A percentile compares a stretch with the other conserved stretches of the same genome.
phyloP scores from a whole-genome alignment of 2,113 vertebrate species.

The Tretioscincus oriximinensis region DNA sequence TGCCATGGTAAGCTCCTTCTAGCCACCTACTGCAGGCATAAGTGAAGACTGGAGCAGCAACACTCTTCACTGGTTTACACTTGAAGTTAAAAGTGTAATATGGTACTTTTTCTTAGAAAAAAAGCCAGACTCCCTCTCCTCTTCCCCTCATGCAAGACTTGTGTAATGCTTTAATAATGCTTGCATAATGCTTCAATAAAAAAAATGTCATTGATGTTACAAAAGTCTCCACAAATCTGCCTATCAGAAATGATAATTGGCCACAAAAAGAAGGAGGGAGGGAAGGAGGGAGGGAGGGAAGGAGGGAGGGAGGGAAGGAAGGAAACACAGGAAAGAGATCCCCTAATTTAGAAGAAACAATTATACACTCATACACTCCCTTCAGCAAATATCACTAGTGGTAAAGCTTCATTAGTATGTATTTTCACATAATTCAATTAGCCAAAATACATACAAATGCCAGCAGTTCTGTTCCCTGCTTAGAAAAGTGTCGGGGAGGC shows the following conservation, averaged over 20 bases:
- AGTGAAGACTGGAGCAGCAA: too few species aligned
- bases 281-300: not conserved
- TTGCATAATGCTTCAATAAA: constrained; percentile 42
- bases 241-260: constrained; percentile 62
- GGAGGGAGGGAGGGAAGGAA: not conserved
- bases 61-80: too few species aligned
- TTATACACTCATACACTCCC: constrained; percentile 42
- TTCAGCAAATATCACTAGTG: constrained; percentile 65
- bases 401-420: constrained; percentile 79
- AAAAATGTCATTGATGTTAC: constrained; percentile 38
- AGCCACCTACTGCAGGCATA: too few species aligned
- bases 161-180: constrained; percentile 42
- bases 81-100: too few species aligned
- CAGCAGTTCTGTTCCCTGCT: constrained; percentile 69
- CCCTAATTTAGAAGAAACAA: constrained; percentile 73
- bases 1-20: too few species aligned
- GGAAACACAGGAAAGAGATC: constrained; percentile 10
- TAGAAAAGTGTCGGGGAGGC: constrained; percentile 72
- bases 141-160: not conserved
- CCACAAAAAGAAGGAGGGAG: constrained; percentile 23
- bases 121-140: too few species aligned
- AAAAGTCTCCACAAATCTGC: constrained; percentile 47
- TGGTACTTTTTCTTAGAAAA: too few species aligned
- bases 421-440: constrained; percentile 84
- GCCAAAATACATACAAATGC: constrained; percentile 77